Evolutionary conservation across 2,113 vertebrate species (phyloP), one percentile per base, ranked within the genome.

Genomic region (Istiophorus platypterus): DNA sequence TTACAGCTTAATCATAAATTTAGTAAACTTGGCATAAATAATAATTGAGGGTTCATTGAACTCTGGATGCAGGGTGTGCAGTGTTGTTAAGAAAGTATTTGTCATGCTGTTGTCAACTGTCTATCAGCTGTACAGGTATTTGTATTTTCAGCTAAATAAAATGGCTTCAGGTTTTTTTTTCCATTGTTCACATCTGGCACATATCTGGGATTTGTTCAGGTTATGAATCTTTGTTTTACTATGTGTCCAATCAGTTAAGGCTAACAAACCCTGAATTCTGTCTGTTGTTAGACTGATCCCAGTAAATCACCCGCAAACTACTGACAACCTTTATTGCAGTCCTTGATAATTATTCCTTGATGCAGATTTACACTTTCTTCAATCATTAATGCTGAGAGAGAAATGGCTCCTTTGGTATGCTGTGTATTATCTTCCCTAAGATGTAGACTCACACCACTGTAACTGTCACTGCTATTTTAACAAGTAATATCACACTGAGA

Each of bases 141-240:
- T 70, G 3, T 39, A 27, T 71, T 65, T 57, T 4, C 47, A 27
- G 22, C 29, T 13, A n/a, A 12, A 64, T 18, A 29, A 37, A 57
- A 57, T n/a, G 26, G 10, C n/a, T 3, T 39, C 24, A 26, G 29
- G 12, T 27, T 24, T 61, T 29, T 71, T 57, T 37, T 1, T n/a
- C n/a, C 15, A 49, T 20, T 15, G 41, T 62, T 80, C 57, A 71
- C 75, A 91, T 89, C 68, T 82, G 77, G 61, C 9, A 67, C 27
- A 86, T 63, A 77, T 49, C 29, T 29, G 7, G 26, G 13, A 11
- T 24, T 56, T n/a, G 24, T 56, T 29, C 56, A 29, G 5, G 24
- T 29, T 14, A 29, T 80, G 54, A 80, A 24, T 72, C 22, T n/a
- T 52, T n/a, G 63, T 61, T 61, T 70, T 80, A 5, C 77, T 69